These are phyloP conservation scores for Pollenia labialis DNA, from an alignment of 2,888 invertebrate genomes.

Conservation along the genomic window DNA sequence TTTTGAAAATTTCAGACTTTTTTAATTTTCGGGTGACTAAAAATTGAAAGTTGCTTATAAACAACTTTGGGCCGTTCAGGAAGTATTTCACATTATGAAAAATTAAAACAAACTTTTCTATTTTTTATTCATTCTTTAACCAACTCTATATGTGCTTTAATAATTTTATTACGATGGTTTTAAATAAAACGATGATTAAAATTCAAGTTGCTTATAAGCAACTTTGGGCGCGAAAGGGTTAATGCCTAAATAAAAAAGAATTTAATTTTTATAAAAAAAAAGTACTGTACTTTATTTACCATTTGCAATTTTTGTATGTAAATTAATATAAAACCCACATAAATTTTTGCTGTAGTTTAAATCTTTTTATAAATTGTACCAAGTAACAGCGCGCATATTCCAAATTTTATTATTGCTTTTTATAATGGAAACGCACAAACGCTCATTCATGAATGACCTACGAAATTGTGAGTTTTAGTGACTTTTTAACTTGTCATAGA, in stretches of 20 bases:
- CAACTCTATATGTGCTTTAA: too few species aligned
- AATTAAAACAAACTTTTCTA: too few species aligned
- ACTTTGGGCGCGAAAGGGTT: too few species aligned
- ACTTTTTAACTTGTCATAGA: constrained; percentile 23
- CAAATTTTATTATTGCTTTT: constrained; percentile 5
- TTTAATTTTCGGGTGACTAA: too few species aligned
- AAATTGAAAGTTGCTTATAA: too few species aligned
- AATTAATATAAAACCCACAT: constrained; percentile 57
- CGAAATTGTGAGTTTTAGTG: constrained; percentile 41
- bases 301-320: neutral
- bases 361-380: neutral
- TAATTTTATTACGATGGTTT: too few species aligned
- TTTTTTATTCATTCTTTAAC: too few species aligned
- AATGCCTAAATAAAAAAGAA: neutral
- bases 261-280: neutral
- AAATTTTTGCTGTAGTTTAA: constrained; percentile 31
- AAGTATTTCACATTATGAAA: too few species aligned
- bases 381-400: constrained; percentile 60
- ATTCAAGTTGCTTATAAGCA: too few species aligned
- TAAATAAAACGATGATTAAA: too few species aligned
- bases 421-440: constrained; percentile 19
- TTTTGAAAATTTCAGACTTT: too few species aligned
- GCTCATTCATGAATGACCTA: constrained; percentile 60
- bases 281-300: constrained; percentile 39
- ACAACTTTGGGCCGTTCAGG: too few species aligned